Evolutionary conservation across 2,888 invertebrate species (phyloP).

Genomic region (Euplagia quadripunctaria): DNA sequence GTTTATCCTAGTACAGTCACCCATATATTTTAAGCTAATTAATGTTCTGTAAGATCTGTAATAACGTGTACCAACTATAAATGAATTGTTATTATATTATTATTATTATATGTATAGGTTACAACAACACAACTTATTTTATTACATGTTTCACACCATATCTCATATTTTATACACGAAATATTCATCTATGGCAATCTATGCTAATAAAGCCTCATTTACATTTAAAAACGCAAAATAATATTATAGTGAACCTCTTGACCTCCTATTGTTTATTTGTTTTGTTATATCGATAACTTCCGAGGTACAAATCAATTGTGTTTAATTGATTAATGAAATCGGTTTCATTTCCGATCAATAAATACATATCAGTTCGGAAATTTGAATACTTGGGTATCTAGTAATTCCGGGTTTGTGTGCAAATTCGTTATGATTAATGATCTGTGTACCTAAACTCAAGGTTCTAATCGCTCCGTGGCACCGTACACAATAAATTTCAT

Average conservation of each 20-base stretch:
- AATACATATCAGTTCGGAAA: constrained; percentile 35
- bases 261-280: constrained; percentile 3
- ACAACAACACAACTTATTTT: too few relatives aligned
- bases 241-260: constrained; percentile 25
- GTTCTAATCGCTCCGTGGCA: background rate
- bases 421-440: constrained; percentile 11
- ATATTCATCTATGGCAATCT: too few relatives aligned
- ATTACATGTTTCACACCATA: background rate
- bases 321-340: constrained; percentile 25
- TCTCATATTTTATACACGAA: too few relatives aligned
- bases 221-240: constrained; percentile 1
- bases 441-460: constrained; percentile 17
- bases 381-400: constrained; percentile 24
- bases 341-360: constrained; percentile 29
- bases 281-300: constrained; percentile 30
- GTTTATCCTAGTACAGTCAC: too few relatives aligned
- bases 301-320: constrained; percentile 26
- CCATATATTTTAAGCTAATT: too few relatives aligned
- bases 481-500: background rate
- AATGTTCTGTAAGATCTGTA: too few relatives aligned
- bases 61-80: too few relatives aligned
- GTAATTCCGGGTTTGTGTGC: constrained; percentile 34
- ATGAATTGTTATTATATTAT: too few relatives aligned
- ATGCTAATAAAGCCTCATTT: background rate
- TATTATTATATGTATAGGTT: too few relatives aligned